Evolutionary conservation across 92 coral and sea anemone genomes (phyloP).

Genomic region (Porites lobata): DNA sequence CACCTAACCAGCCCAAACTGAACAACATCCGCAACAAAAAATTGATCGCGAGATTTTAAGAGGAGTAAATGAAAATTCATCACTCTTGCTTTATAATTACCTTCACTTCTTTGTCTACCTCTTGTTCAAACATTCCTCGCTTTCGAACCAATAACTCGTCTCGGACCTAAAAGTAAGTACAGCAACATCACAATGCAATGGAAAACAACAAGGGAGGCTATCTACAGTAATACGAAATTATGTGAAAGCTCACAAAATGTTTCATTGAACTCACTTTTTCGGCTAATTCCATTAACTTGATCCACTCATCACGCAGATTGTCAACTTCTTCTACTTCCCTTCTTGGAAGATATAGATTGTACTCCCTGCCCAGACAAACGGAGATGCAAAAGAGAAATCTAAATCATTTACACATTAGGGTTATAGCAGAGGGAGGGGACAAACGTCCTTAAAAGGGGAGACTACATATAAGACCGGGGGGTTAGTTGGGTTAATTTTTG

Average conservation of each 20-base stretch:
- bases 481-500: no score
- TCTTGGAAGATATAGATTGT: constrained; percentile 87
- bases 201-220: not conserved
- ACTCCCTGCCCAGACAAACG: constrained; percentile 64
- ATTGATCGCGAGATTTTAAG: not conserved
- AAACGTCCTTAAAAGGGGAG: no score
- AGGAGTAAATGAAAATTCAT: no score
- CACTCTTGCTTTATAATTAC: constrained; percentile 32
- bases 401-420: no score
- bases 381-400: no score
- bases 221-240: not conserved
- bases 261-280: constrained; percentile 70
- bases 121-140: constrained; percentile 99
- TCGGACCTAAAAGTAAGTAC: constrained; percentile 71
- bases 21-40: not conserved
- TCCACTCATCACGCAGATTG: constrained; percentile 95
- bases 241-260: not conserved
- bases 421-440: no score
- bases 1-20: not conserved
- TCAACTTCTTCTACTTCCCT: constrained; percentile 97
- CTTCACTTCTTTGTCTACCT: constrained; percentile 98
- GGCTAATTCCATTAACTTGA: constrained; percentile 86
- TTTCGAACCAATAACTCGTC: constrained; percentile 90
- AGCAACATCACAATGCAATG: not conserved
- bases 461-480: no score